Base-by-base conservation (phyloP, 2,888 invertebrate species). In the Diogma glabrata region DNA sequence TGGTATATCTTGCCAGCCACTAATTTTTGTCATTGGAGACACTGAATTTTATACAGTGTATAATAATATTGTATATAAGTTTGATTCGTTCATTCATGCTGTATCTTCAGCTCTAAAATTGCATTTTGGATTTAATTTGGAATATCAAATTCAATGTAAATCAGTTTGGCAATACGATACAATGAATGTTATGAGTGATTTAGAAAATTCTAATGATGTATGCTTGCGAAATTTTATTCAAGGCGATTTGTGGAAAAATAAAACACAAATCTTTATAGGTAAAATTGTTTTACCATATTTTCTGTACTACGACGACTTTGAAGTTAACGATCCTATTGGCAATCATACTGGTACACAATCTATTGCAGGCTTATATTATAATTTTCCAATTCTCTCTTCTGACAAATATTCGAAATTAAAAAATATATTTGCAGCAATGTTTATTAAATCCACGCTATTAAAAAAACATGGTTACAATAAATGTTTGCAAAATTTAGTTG, bases 401-500 rank as follows among this genome's bases (percentile, higher is more conserved):
- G n/a, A n/a, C n/a, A 24, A 30, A 50, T 26, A 33, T 49, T 50
- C 49, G 47, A 49, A 47, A 36, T 48, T 54, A 24, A 23, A 40
- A 50, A 53, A 53, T 51, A 28, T 54, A 51, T 54, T 52, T 54
- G 40, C 51, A 45, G 52, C 50, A 36, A 52, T 51, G 47, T 51
- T 54, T 52, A 50, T 52, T 20, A 52, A 52, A 52, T 49, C 51
- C 49, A 48, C 45, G 51, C 45, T 49, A 47, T 51, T 54, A 51
- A 49, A 51, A 46, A 36, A 49, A 49, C 50, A 48, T 54, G 52
- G 52, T 49, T 45, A 51, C 33, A 45, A 33, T 54, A 51, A 51
- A 46, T 52, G 52, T 40, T 10, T 54, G 30, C 51, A 47, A 30
- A 49, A 50, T 23, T 50, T 54, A 36, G 45, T 51, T 49, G 47